Conservation (phyloP, 2,888 invertebrate species). For the Ptycholaimellus sp. region DNA sequence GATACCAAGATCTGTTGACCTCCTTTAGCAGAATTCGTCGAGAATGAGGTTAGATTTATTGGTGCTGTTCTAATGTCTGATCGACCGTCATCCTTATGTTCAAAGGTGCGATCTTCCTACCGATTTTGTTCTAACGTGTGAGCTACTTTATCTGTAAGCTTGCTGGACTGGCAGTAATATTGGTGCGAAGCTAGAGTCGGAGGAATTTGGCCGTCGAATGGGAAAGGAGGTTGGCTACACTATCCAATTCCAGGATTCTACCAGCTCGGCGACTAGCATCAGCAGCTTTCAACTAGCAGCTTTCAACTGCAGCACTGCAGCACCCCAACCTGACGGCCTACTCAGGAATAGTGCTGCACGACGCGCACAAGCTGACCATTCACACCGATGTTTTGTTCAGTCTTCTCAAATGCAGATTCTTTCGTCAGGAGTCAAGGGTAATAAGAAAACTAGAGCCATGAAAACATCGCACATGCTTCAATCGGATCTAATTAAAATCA, state of each 20-base stretch:
- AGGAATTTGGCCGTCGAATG: conserved; percentile 85
- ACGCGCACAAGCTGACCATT: conserved; percentile 93
- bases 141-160: conserved; percentile 5
- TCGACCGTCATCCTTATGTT: too few relatives aligned
- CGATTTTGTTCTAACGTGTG: too few relatives aligned
- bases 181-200: conserved; percentile 95
- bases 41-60: too few relatives aligned
- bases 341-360: conserved; percentile 73
- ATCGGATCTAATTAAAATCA: too few relatives aligned
- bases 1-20: conserved; percentile 74
- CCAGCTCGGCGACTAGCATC: conserved; percentile 81
- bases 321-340: conserved; percentile 56
- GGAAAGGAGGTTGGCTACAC: conserved; percentile 79
- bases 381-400: conserved; percentile 92
- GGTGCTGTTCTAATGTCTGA: too few relatives aligned
- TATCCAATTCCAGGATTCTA: conserved; percentile 97
- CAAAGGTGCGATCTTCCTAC: too few relatives aligned
- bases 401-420: conserved; percentile 33
- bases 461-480: too few relatives aligned
- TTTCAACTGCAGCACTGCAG: too few relatives aligned
- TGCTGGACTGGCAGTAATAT: conserved; percentile 77
- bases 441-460: too few relatives aligned
- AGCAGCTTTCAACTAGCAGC: too few relatives aligned
- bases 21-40: too few relatives aligned
- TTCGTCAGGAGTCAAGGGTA: too few relatives aligned